phyloP scores from a whole-genome alignment of 2,888 invertebrate species.

The Creontiades dilutus region DNA sequence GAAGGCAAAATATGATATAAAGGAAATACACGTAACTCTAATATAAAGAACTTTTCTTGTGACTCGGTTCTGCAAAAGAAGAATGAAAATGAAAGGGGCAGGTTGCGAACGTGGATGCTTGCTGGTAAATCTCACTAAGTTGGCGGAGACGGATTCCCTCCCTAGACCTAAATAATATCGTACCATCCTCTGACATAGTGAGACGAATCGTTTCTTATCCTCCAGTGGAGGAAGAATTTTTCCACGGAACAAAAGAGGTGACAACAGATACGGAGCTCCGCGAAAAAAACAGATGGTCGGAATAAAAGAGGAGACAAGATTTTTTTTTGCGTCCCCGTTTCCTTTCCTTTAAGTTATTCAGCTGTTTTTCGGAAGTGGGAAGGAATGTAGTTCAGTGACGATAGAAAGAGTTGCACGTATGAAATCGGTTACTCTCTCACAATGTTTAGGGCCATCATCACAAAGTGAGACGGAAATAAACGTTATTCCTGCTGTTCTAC shows the following conservation, averaged over 20 bases:
- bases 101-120: not conserved
- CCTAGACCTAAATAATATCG: conserved; percentile 8
- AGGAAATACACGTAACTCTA: too few relatives aligned
- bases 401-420: not conserved
- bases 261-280: conserved; percentile 18
- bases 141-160: not conserved
- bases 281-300: conserved; percentile 18
- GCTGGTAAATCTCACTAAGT: not conserved
- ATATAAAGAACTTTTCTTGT: too few relatives aligned
- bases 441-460: not conserved
- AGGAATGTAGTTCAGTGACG: not conserved
- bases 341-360: not conserved
- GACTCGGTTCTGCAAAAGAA: too few relatives aligned
- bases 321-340: not conserved
- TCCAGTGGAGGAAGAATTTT: not conserved
- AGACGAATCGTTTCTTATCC: not conserved
- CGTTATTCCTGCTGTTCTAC: not conserved
- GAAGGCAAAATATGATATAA: too few relatives aligned
- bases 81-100: not conserved
- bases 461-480: not conserved
- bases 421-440: not conserved
- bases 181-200: not conserved
- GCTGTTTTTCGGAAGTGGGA: not conserved
- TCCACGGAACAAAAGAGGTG: conserved; percentile 6
- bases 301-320: not conserved